phyloP scores from a whole-genome alignment of 2,113 vertebrate species.

The Bos indicus region DNA sequence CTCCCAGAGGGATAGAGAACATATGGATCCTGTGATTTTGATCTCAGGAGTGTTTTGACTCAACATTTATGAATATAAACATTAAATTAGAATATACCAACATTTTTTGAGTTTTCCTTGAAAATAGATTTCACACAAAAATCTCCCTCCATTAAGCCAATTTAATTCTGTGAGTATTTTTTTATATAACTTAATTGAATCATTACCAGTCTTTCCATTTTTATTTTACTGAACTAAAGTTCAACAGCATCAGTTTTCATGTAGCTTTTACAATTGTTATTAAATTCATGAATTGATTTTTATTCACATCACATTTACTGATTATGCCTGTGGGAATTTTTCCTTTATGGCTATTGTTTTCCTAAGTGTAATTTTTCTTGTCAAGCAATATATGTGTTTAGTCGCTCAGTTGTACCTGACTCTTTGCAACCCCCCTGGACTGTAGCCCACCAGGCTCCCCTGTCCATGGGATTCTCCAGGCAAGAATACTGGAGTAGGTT shows the following conservation, averaged over 20 bases:
- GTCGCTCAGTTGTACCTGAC: neutral
- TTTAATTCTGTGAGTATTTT: neutral
- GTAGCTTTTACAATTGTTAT: neutral
- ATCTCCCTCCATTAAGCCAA: neutral
- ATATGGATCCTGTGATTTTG: neutral
- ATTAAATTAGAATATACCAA: neutral
- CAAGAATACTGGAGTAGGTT: neutral
- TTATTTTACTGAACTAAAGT: neutral
- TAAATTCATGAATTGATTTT: neutral
- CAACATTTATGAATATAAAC: neutral
- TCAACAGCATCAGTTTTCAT: neutral
- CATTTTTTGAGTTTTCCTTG: constrained; percentile 4
- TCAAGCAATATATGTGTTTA: neutral
- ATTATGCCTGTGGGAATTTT: neutral
- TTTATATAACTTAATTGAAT: neutral
- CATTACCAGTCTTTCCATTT: neutral
- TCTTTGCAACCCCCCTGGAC: neutral
- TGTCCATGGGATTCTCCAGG: neutral
- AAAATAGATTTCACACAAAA: neutral
- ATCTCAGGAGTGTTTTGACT: neutral
- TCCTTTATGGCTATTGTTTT: neutral
- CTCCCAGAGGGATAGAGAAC: accelerated
- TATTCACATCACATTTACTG: neutral
- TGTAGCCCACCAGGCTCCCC: neutral
- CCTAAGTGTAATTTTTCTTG: neutral